These are phyloP conservation scores for Tamandua tetradactyla DNA, from an alignment of 2,797 vertebrate species.

Conservation along the genomic window DNA sequence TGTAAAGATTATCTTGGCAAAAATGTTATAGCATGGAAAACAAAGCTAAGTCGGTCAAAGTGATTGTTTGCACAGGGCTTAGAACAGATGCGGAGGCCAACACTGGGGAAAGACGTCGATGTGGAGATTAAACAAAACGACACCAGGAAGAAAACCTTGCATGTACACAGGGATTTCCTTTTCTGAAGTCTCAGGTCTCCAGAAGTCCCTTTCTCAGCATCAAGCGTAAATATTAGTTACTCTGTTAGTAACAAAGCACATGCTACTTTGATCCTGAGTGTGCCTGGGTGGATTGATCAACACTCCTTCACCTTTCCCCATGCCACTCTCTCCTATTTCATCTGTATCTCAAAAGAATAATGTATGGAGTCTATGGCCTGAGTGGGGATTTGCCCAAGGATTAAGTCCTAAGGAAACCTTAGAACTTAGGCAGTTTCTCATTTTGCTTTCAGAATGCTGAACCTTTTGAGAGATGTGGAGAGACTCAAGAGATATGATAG, in stretches of 20 bases:
- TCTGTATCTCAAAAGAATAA: background rate
- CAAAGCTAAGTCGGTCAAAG: background rate
- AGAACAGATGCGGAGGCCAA: background rate
- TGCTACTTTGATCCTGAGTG: background rate
- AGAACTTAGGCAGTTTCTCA: background rate
- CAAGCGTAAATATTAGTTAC: background rate
- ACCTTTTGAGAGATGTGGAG: background rate
- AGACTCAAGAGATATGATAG: background rate
- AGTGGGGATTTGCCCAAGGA: background rate
- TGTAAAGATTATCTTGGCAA: background rate
- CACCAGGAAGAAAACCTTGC: background rate
- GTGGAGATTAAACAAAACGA: background rate
- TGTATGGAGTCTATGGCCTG: background rate
- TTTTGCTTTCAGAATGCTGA: slow-evolving; percentile 26
- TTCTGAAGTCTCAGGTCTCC: background rate
- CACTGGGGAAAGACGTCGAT: background rate
- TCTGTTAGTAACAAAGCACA: too few relatives aligned
- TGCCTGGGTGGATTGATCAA: background rate
- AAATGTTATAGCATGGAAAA: background rate
- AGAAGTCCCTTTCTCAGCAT: background rate
- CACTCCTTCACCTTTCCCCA: background rate
- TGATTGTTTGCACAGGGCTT: background rate
- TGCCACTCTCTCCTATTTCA: background rate
- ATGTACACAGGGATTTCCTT: background rate
- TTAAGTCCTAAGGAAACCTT: background rate